Evolutionary conservation across 2,797 vertebrate genomes (phyloP).

Genomic region (Arnoldichthys spilopterus): DNA sequence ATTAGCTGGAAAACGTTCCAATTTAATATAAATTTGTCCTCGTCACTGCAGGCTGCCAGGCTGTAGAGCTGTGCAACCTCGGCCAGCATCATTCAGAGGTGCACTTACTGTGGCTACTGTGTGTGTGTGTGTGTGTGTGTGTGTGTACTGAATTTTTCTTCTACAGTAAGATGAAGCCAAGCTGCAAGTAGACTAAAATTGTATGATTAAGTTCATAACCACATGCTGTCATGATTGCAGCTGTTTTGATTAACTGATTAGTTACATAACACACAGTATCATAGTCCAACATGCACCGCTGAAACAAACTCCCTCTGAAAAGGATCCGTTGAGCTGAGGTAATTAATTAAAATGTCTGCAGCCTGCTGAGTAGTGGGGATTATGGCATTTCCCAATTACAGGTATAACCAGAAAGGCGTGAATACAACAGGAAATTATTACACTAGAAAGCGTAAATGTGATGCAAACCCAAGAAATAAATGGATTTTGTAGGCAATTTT

Average conservation of each 20-base stretch:
- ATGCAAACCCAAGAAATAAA: not conserved
- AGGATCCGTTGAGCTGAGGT: not conserved
- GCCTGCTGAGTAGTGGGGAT: not conserved
- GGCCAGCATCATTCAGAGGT: not conserved
- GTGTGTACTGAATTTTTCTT: no score
- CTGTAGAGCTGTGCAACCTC: no score
- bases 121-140: no score
- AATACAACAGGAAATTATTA: not conserved
- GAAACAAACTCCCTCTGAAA: not conserved
- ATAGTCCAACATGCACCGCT: not conserved
- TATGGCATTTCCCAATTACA: not conserved
- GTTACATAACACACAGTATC: not conserved
- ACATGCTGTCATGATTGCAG: constrained; percentile 13
- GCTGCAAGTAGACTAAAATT: no score
- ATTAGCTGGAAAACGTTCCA: constrained; percentile 17
- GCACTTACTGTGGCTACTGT: no score
- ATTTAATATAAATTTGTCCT: constrained; percentile 24
- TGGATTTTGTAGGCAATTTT: not conserved
- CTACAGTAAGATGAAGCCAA: not conserved
- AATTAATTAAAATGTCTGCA: constrained; percentile 11
- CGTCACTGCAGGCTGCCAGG: not conserved
- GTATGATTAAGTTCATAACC: not conserved
- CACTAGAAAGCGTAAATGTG: not conserved
- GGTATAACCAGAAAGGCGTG: not conserved
- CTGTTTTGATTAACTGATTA: constrained; percentile 9